Conservation (phyloP, 2,888 invertebrate genomes). For the Noctua comes region DNA sequence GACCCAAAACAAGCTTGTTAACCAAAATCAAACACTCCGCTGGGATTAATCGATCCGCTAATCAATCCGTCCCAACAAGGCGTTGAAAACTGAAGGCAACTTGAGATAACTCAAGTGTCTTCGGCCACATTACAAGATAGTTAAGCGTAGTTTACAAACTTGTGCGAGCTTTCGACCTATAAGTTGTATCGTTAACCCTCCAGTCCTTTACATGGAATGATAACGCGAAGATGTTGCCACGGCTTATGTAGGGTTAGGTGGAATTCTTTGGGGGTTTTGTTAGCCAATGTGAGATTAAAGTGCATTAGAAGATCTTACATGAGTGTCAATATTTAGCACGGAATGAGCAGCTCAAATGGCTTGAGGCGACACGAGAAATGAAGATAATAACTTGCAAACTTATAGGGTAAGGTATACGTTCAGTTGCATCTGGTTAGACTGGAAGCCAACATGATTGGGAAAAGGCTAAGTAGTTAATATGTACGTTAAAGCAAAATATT, state of each 20-base stretch:
- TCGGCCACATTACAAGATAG: slow-evolving; percentile 76
- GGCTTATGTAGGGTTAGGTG: slow-evolving; percentile 27
- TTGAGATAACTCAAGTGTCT: slow-evolving; percentile 72
- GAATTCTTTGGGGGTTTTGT: slow-evolving; percentile 38
- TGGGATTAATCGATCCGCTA: slow-evolving; percentile 64
- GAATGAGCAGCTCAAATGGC: too few relatives aligned
- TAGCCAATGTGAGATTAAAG: not conserved
- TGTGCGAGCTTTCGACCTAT: slow-evolving; percentile 72
- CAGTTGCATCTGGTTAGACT: not conserved
- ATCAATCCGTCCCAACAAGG: slow-evolving; percentile 65
- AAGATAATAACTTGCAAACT: not conserved
- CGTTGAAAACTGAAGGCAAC: slow-evolving; percentile 64
- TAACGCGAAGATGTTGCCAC: slow-evolving; percentile 57
- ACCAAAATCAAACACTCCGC: slow-evolving; percentile 57
- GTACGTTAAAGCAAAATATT: not conserved
- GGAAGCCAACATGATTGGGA: not conserved
- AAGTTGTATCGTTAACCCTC: slow-evolving; percentile 79
- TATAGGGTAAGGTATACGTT: not conserved
- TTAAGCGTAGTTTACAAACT: slow-evolving; percentile 71
- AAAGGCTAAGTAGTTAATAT: not conserved
- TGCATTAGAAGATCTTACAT: not conserved
- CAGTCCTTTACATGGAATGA: slow-evolving; percentile 68
- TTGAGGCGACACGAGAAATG: not conserved
- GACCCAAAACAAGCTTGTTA: slow-evolving; percentile 48
- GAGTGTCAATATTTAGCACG: not conserved